Conservation (phyloP, 1,140 invertebrate genomes). For the Leptonema lineaticorne region DNA sequence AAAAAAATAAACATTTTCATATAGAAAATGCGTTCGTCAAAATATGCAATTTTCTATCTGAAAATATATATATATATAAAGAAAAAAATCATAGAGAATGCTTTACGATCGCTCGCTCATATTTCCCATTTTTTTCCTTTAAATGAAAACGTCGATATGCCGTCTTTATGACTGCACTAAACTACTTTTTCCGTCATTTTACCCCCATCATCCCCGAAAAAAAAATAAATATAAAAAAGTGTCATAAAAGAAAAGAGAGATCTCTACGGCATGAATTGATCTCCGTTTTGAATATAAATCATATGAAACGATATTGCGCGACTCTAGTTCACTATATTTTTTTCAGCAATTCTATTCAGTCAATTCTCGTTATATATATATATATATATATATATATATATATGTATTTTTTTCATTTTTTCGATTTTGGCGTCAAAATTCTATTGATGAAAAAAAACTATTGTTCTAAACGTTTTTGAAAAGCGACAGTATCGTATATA, state of each 20-base stretch:
- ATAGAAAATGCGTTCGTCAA: too few species aligned
- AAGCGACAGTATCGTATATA: not conserved
- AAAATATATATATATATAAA: too few species aligned
- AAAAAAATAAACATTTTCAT: too few species aligned
- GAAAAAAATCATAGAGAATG: too few species aligned
- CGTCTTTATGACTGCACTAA: not conserved
- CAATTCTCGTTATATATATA: not conserved
- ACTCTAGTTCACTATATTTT: slow-evolving; percentile 1
- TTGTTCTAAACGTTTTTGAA: too few species aligned
- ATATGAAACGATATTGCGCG: not conserved
- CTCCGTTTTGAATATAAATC: slow-evolving; percentile 15
- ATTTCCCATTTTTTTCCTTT: too few species aligned
- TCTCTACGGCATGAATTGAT: not conserved
- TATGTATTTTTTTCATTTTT: not conserved
- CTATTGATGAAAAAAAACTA: not conserved
- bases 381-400: not conserved
- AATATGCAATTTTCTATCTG: too few species aligned
- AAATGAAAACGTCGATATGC: too few species aligned
- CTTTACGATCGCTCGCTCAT: too few species aligned
- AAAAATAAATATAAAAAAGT: not conserved
- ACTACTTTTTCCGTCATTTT: slow-evolving; percentile 4
- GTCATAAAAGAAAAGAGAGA: not conserved
- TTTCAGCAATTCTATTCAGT: not conserved
- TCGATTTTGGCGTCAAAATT: not conserved
- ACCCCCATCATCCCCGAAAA: not conserved